These are phyloP conservation scores for Dendrophyllia cribrosa DNA, from an alignment of 64 coral and sea anemone species.

Conservation along the genomic window DNA sequence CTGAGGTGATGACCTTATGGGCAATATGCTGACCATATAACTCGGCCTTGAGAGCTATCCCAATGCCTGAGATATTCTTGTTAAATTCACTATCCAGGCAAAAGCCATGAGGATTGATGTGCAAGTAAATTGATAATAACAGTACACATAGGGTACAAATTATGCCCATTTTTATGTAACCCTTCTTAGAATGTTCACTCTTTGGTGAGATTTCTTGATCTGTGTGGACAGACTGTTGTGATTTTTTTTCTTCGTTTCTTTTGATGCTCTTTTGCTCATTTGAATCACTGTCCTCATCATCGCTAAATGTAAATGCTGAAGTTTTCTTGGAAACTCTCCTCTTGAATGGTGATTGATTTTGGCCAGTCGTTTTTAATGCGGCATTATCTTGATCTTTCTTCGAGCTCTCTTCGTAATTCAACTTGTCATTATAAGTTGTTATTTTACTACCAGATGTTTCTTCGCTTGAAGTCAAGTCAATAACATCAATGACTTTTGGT, in stretches of 20 bases:
- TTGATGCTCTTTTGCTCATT: background rate
- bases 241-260: background rate
- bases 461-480: conserved; percentile 14
- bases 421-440: background rate
- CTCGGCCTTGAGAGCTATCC: conserved; percentile 50
- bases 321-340: background rate
- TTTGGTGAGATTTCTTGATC: background rate
- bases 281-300: conserved; percentile 68
- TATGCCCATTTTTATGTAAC: background rate
- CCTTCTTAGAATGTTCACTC: background rate
- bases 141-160: background rate
- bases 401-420: background rate
- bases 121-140: conserved; percentile 51
- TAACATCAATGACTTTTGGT: background rate
- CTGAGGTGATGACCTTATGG: conserved; percentile 65
- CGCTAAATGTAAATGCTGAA: conserved; percentile 60
- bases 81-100: conserved; percentile 80
- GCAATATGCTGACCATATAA: conserved; percentile 90
- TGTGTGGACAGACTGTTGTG: background rate
- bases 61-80: conserved; percentile 78
- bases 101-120: conserved; percentile 76
- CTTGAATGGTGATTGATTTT: background rate
- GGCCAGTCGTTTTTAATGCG: background rate
- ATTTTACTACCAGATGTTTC: background rate
- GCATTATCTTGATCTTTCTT: background rate